Evolutionary conservation across 2,888 invertebrate genomes (phyloP).

Genomic region (Euspilapteryx auroguttella): DNA sequence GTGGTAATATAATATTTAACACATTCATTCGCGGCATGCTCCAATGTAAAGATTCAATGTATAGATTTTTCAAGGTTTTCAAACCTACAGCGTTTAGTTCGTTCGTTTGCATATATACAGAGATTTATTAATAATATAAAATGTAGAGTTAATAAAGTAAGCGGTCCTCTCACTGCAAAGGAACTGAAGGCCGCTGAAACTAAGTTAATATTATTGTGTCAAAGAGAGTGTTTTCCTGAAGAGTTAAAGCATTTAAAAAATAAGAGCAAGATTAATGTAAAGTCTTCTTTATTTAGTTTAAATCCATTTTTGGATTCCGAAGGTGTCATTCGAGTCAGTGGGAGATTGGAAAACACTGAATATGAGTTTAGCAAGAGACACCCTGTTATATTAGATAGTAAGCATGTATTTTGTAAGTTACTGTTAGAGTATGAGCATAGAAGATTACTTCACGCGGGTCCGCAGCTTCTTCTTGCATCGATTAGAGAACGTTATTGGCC

Average conservation of each 20-base stretch:
- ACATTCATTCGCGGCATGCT: no score
- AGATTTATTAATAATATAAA: conserved; percentile 1
- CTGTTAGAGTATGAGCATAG: no score
- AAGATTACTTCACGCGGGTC: no score
- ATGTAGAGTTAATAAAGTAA: background rate
- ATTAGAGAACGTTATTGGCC: no score
- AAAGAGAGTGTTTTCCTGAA: conserved; percentile 1
- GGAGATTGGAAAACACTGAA: background rate
- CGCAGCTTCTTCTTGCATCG: no score
- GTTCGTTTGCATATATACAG: background rate
- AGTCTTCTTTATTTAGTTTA: background rate
- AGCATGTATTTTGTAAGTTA: no score
- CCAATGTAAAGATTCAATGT: no score
- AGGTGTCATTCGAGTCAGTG: conserved; percentile 2
- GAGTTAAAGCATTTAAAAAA: background rate
- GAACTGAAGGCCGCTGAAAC: background rate
- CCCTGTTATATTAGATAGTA: background rate
- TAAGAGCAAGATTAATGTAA: background rate
- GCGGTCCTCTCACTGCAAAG: background rate
- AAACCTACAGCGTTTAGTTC: no score
- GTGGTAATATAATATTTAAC: no score
- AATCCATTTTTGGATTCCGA: background rate
- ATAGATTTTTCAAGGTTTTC: no score
- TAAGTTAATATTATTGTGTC: background rate
- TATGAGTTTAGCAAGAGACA: conserved; percentile 1